These are phyloP conservation scores for Muntiacus reevesi DNA, from an alignment of 2,113 vertebrate genomes.

Conservation along the genomic window DNA sequence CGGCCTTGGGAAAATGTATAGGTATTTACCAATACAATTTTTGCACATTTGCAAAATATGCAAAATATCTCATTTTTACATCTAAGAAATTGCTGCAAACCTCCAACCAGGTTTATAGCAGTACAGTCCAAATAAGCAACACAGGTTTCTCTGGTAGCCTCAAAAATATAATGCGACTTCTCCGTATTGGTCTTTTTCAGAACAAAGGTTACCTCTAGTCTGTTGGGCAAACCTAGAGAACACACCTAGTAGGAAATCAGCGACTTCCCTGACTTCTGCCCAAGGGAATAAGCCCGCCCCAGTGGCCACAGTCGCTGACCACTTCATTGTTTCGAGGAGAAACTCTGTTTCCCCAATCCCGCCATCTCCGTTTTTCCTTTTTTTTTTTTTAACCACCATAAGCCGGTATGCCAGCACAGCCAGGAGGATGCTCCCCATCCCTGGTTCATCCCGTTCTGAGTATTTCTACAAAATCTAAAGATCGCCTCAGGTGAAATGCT, in stretches of 20 bases:
- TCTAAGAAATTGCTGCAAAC: slow-evolving; percentile 85
- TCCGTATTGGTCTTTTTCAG: background rate
- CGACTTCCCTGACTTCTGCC: background rate
- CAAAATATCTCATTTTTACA: slow-evolving; percentile 67
- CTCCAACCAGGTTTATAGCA: slow-evolving; percentile 85
- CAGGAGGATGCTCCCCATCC: background rate
- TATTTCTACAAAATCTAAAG: slow-evolving; percentile 31
- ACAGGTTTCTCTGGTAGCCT: background rate
- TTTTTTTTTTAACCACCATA: background rate
- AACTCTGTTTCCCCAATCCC: slow-evolving; percentile 23
- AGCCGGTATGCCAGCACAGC: background rate
- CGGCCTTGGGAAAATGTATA: background rate
- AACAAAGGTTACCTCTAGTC: slow-evolving; percentile 44
- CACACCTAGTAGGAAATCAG: background rate
- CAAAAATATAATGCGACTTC: slow-evolving; percentile 16
- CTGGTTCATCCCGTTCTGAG: background rate
- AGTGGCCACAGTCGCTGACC: background rate
- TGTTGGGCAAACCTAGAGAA: background rate
- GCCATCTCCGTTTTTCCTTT: background rate
- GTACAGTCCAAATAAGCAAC: slow-evolving; percentile 82
- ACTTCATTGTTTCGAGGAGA: slow-evolving; percentile 47
- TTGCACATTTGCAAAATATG: background rate
- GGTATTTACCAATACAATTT: background rate
- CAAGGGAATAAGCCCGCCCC: background rate
- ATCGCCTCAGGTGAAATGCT: background rate